Base-by-base conservation (phyloP, 2,888 invertebrate species). In the Papilio elwesi region DNA sequence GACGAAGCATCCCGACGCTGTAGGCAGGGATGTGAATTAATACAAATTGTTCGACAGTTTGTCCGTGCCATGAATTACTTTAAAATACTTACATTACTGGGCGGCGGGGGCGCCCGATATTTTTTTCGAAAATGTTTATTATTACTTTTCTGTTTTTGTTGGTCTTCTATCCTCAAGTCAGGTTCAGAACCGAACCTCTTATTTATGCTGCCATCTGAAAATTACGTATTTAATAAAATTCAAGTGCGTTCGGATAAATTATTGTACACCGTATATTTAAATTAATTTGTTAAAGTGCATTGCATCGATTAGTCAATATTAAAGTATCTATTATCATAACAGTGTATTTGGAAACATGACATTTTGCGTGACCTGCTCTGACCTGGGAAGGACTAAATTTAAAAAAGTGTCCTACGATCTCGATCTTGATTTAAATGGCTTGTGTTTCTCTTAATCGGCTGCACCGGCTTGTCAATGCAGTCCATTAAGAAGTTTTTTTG, bases 171-270 rank as follows among this genome's bases (percentile, higher is more conserved):
- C 57, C 93, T 87, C 52, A 97, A 89, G 87, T 97, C 97, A 16
- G 97, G 97, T 83, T 97, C 97, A 67, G 97, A 97, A 67, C 96
- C 96, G 85, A 96, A 97, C 78, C 95, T 91, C 85, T 96, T 96
- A 74, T 85, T 91, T 57, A 88, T 73, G 75, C 80, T 84, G 75
- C 83, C 87, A 77, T 83, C 92, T 92, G 85, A 3, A 89, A 69
- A 66, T 75, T 63, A 43, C 38, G 26, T 16, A 1, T 1, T 12
- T 57, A 48, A 47, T 38, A 49, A 55, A 16, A 38, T 16, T 6
- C 52, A 66, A 36, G 49, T 26, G 26, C 26, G 26, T 2, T 26
- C 26, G 2, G 26, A n/a, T n/a, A n/a, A n/a, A n/a, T n/a, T n/a
- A n/a, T n/a, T n/a, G n/a, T n/a, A n/a, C n/a, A n/a, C n/a, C n/a